phyloP scores from a whole-genome alignment of 2,888 invertebrate genomes.

The Didymodactylos carnosus region DNA sequence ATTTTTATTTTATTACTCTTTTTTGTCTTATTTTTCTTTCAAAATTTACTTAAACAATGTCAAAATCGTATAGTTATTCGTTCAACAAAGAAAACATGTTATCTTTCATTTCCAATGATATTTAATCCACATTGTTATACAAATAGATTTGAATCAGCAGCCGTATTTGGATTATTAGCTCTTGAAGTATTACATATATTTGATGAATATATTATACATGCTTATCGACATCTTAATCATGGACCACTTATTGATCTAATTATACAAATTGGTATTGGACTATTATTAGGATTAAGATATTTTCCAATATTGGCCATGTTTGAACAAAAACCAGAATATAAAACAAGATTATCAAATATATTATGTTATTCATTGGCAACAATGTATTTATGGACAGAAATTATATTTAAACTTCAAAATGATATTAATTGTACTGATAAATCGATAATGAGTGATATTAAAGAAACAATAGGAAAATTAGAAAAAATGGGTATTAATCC shows the following conservation, averaged over 20 bases:
- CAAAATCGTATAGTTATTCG: too few species aligned
- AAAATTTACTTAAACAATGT: too few species aligned
- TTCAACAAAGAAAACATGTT: neutral
- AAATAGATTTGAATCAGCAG: neutral
- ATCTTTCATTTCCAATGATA: neutral
- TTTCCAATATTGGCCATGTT: neutral
- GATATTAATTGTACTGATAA: neutral
- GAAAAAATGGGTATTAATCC: neutral
- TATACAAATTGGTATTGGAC: neutral
- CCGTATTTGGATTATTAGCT: neutral
- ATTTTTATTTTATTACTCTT: neutral
- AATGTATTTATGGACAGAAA: neutral
- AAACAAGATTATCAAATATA: neutral
- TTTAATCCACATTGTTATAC: neutral
- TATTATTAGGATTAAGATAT: neutral
- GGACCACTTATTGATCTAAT: neutral
- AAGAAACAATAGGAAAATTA: neutral
- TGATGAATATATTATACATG: neutral
- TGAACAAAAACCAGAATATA: neutral
- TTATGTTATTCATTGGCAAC: neutral
- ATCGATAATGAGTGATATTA: neutral
- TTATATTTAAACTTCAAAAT: neutral
- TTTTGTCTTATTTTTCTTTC: neutral
- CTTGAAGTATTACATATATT: neutral
- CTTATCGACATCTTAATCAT: neutral